Conservation (phyloP, 1,140 invertebrate genomes). For the Amphibalanus amphitrite region DNA sequence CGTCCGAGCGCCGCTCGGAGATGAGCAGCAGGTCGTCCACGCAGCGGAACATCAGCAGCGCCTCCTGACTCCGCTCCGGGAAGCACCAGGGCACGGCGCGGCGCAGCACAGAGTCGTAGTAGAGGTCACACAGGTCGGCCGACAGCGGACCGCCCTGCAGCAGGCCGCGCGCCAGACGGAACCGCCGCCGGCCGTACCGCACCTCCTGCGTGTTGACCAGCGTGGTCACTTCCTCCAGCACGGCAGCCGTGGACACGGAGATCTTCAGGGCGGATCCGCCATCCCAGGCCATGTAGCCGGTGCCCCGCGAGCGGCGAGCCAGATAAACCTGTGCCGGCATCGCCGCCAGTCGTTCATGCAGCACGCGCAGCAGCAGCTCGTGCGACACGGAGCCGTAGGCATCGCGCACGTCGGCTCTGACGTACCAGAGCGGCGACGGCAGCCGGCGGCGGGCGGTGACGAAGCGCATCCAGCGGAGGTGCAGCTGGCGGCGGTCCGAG, state of each 20-base stretch:
- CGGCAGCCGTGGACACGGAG: no score
- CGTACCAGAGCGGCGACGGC: background rate
- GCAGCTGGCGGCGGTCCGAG: background rate
- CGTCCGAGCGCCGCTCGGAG: background rate
- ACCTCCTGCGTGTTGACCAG: background rate
- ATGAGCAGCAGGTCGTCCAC: background rate
- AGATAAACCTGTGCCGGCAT: background rate
- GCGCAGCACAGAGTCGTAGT: background rate
- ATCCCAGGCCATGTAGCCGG: background rate
- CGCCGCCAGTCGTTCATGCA: background rate
- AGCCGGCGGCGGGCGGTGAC: background rate
- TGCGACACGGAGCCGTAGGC: background rate
- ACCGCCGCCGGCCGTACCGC: background rate
- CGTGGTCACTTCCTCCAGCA: background rate
- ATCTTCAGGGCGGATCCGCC: background rate
- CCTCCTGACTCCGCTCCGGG: background rate
- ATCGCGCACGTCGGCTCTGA: background rate
- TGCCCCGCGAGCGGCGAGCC: no score
- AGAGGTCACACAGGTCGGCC: background rate
- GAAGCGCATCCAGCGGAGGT: background rate
- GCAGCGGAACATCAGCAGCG: background rate
- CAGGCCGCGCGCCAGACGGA: background rate
- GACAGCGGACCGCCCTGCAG: background rate
- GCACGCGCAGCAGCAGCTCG: background rate
- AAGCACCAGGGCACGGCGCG: background rate